phyloP scores from a whole-genome alignment of 1,140 invertebrate species.

The Stenopsyche tienmushanensis region DNA sequence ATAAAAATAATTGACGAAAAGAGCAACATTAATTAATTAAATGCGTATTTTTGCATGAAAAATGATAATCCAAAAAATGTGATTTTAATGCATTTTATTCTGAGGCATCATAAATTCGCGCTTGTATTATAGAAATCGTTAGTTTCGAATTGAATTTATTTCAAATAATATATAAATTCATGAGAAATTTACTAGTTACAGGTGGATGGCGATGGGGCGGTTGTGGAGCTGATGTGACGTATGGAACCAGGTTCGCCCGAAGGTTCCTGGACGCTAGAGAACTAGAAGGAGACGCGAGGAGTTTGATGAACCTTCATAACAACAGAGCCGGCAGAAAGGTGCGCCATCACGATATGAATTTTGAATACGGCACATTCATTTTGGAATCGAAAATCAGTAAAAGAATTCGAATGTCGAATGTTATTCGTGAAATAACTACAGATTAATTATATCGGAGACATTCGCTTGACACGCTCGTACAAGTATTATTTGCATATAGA shows the following conservation, averaged over 20 bases:
- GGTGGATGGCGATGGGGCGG: slow-evolving; percentile 81
- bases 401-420: background rate
- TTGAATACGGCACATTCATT: background rate
- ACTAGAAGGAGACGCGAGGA: slow-evolving; percentile 79
- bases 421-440: background rate
- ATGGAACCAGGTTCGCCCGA: slow-evolving; percentile 74
- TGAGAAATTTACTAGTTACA: background rate
- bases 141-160: no score
- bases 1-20: no score
- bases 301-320: slow-evolving; percentile 96
- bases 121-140: no score
- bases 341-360: slow-evolving; percentile 16
- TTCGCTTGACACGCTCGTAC: background rate
- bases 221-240: slow-evolving; percentile 79
- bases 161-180: no score
- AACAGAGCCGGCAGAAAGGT: slow-evolving; percentile 93
- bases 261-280: slow-evolving; percentile 84
- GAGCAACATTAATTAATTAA: no score
- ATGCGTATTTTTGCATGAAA: no score
- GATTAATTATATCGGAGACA: background rate
- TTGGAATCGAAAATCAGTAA: background rate
- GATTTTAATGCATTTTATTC: no score
- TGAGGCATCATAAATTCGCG: no score
- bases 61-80: no score
- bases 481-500: background rate